phyloP scores from a whole-genome alignment of 2,113 vertebrate species.

The Melanerpes formicivorus region DNA sequence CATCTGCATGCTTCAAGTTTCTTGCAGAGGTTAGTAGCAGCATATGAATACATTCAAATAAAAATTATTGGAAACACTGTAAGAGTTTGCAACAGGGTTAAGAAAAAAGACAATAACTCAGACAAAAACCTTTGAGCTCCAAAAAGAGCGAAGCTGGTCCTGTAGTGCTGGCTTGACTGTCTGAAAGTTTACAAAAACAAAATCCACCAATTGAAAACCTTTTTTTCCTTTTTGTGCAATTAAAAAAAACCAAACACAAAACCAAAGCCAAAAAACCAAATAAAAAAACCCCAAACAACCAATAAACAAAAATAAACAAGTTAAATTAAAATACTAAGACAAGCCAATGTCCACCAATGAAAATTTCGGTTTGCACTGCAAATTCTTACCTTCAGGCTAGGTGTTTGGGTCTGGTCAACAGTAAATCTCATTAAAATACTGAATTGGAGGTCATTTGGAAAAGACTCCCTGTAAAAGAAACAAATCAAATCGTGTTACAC shows the following conservation, averaged over 20 bases:
- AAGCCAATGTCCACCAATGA: neutral
- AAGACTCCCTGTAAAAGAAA: conserved; percentile 86
- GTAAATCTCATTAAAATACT: conserved; percentile 99
- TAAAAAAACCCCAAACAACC: neutral
- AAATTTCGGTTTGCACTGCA: neutral
- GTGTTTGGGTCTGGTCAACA: conserved; percentile 97
- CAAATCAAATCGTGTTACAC: neutral
- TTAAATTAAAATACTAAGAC: conserved; percentile 33
- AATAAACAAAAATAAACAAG: neutral
- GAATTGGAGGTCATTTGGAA: conserved; percentile 96
- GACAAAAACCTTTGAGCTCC: conserved; percentile 85
- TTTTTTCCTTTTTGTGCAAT: neutral
- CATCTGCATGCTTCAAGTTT: conserved; percentile 71
- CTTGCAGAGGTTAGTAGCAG: conserved; percentile 76
- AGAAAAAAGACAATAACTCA: conserved; percentile 76
- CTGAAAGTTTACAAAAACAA: conserved; percentile 85
- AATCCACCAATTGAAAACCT: conserved; percentile 76
- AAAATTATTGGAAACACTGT: conserved; percentile 61
- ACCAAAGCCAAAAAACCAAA: neutral
- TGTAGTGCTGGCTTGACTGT: conserved; percentile 82
- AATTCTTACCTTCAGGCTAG: conserved; percentile 91
- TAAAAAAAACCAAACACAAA: neutral
- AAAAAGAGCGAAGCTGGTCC: conserved; percentile 84
- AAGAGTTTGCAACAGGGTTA: conserved; percentile 69
- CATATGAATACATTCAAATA: conserved; percentile 70